Base-by-base conservation (phyloP, 2,797 vertebrate genomes). In the Melopsittacus undulatus region DNA sequence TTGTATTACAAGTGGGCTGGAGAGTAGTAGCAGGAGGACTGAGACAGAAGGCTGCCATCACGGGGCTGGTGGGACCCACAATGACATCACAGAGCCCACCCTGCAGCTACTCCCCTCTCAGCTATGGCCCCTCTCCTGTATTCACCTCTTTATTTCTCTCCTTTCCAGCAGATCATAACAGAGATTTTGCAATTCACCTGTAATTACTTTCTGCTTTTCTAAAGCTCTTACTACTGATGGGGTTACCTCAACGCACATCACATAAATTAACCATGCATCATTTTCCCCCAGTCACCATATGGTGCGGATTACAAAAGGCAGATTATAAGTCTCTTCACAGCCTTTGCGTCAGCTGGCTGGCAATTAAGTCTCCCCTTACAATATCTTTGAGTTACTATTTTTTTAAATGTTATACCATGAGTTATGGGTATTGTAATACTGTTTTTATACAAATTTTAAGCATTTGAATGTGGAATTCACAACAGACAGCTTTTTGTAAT, bases 151-250 rank as follows among this genome's bases (percentile, higher is more conserved):
- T 13, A 11, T 54, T 57, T 46, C 79, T 23, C 63, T 79, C 54
- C 61, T 52, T 81, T 83, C 42, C 74, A 64, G 63, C 70, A 86
- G 86, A 91, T 83, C 64, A 48, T n/a, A 93, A 62, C 29, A 74
- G 46, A 72, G 63, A 43, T 13, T 27, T 92, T 62, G 43, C 51
- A 46, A 34, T 26, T 79, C 69, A 67, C 24, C 63, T 79, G 27
- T 13, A 43, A 89, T 21, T 73, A 36, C 18, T 69, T 74, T 49
- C 81, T 70, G 34, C 15, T 43, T 90, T 93, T 89, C 78, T 52
- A 49, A 92, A 84, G 54, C 48, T 29, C 24, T 56, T 43, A 23
- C 38, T 83, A 29, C 49, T 62, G 38, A 23, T 40, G 54, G 17
- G 46, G 49, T 59, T 90, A 30, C 49, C 59, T 66, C 74, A 57